Conservation (phyloP, 2,797 vertebrate species). For the Brachyrhaphis roseni region DNA sequence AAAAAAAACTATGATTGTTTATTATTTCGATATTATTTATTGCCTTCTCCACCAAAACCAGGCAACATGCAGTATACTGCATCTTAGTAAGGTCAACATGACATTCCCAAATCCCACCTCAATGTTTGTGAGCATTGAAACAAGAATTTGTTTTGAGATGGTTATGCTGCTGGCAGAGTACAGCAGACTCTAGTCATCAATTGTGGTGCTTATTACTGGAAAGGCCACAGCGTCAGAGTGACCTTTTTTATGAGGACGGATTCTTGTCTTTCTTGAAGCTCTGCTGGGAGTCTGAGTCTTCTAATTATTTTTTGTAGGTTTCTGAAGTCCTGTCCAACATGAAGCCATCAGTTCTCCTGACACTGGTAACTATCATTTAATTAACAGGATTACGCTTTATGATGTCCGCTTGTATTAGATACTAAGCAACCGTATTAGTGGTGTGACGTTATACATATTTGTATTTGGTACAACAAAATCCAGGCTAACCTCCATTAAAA, state of each 20-base stretch:
- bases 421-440: neutral
- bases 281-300: constrained; percentile 11
- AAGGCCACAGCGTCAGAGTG: constrained; percentile 27
- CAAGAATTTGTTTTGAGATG: constrained; percentile 49
- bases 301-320: constrained; percentile 79
- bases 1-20: neutral
- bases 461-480: neutral
- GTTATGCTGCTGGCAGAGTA: constrained; percentile 52
- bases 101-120: constrained; percentile 17
- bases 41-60: neutral
- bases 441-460: neutral
- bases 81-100: neutral
- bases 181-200: constrained; percentile 43
- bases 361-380: constrained; percentile 81
- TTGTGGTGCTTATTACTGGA: constrained; percentile 24
- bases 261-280: constrained; percentile 21
- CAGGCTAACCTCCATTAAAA: neutral
- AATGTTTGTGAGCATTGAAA: constrained; percentile 6
- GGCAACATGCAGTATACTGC: neutral
- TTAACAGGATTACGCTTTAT: neutral
- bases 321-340: constrained; percentile 78
- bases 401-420: neutral
- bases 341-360: constrained; percentile 87
- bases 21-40: neutral
- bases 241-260: constrained; percentile 46